Evolutionary conservation across 1,140 invertebrate species (phyloP), one percentile per base, ranked within the genome.

Genomic region (Drosophila bipectinata): DNA sequence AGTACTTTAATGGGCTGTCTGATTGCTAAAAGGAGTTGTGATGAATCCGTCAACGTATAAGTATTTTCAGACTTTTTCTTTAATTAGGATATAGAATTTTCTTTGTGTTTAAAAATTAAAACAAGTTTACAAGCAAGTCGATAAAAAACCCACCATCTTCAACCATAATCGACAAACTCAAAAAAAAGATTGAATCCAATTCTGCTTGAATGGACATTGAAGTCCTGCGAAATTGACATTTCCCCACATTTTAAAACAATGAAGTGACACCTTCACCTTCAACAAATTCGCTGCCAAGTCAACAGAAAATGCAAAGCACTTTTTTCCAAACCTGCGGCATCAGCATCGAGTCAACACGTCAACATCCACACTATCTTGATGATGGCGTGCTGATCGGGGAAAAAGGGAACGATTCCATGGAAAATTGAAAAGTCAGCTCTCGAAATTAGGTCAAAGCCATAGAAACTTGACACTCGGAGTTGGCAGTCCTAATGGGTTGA

Each of bases 401-500:
- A 12, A 53, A 58, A 44, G n/a, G n/a, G 14, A 44, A 44, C 60
- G 39, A 47, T 45, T 77, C 56, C 60, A 67, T 48, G 60, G 52
- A 58, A 72, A 82, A 82, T 78, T 83, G 79, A 83, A 82, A 73
- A 83, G 79, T 78, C 79, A 82, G 79, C 49, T 55, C 18, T 53
- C 6, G 15, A 18, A 82, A 82, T 82, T 82, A 79, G 79, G 79
- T 83, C 79, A 82, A 39, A 76, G 79, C 56, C 74, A 66, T 63
- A 48, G 75, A 78, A 82, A 82, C 79, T 82, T 82, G 74, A 82
- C 79, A 82, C 79, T 75, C 71, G 10, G 10, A 82, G 73, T 78
- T 66, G 41, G 41, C 67, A 47, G 48, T 21, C 28, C 39, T 44
- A 53, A 53, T 34, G 47, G 57, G 57, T 60, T 60, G 57, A 60